Evolutionary conservation across 1,140 invertebrate species (phyloP).

Genomic region (Drosophila arizonae): DNA sequence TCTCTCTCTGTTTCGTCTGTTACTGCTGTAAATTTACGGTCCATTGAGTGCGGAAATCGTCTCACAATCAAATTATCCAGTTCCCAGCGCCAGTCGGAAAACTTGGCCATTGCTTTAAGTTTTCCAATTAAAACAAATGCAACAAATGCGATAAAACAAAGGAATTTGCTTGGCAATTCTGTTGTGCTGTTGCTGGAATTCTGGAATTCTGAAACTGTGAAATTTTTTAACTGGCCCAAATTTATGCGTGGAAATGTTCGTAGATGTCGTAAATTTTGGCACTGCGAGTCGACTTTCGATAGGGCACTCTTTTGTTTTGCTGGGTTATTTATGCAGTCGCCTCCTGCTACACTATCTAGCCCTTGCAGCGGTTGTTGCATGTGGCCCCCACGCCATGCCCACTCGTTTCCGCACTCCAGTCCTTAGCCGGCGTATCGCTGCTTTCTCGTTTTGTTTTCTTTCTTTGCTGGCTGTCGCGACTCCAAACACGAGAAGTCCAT

Average conservation of each 20-base stretch:
- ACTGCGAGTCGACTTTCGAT: conserved; percentile 58
- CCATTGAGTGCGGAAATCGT: conserved; percentile 66
- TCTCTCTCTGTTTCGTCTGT: not conserved
- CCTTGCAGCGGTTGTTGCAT: conserved; percentile 24
- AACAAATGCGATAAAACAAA: conserved; percentile 34
- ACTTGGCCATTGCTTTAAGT: conserved; percentile 57
- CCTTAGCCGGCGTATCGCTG: conserved; percentile 30
- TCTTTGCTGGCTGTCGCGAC: conserved; percentile 31
- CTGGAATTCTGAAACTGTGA: conserved; percentile 8
- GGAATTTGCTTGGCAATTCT: conserved; percentile 48
- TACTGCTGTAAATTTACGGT: conserved; percentile 68
- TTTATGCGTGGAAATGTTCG: conserved; percentile 51
- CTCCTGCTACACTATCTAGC: conserved; percentile 60
- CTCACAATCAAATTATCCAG: conserved; percentile 59
- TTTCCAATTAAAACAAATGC: conserved; percentile 48
- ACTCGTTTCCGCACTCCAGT: conserved; percentile 70
- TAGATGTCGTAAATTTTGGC: conserved; percentile 49
- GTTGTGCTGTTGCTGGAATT: conserved; percentile 26
- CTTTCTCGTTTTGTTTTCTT: conserved; percentile 36
- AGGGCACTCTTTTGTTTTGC: conserved; percentile 51
- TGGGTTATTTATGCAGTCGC: conserved; percentile 69
- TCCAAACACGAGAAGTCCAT: conserved; percentile 76
- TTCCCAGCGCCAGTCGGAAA: conserved; percentile 3
- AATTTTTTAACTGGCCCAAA: conserved; percentile 36
- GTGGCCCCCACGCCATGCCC: conserved; percentile 47